Base-by-base conservation (phyloP, 2,113 vertebrate genomes). In the Spea bombifrons region DNA sequence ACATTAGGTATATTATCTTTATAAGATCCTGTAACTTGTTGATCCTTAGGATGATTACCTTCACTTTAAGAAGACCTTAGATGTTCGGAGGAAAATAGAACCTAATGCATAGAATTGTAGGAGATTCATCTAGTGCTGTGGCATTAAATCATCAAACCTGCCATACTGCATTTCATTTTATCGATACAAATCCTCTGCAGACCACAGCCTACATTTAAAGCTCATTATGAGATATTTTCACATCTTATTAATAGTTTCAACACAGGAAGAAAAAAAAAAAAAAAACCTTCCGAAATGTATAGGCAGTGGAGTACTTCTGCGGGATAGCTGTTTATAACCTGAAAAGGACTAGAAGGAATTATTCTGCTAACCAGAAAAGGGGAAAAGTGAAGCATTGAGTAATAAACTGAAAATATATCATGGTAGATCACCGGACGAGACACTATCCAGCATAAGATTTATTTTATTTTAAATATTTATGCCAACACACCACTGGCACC, bases 1-100 rank as follows among this genome's bases (percentile, higher is more conserved):
- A 67, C 48, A 77, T 70, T 59, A 61, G 47, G 47, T 52, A 67
- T 59, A 77, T 70, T 77, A 77, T 63, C 66, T 69, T 61, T 77
- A 70, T 77, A 50, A 44, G 55, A 77, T 63, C 50, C 67, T 77
- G 16, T 59, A 59, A 59, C 55, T 59, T 64, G n/a, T 64, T 17
- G 75, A 77, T 77, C 75, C 66, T n/a, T 17, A 16, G 48, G 49
- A 46, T 77, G 66, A 77, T 77, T 67, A 17, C 57, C 15, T 16
- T 63, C 53, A 43, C 75, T 77, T 61, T 70, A 63, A 77, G 44
- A 46, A 55, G 75, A 68, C 69, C 53, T 61, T 5, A 44, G 17
- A 66, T 63, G 53, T 63, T 63, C 57, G 8, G 53, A 4, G 44
- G 66, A 15, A 61, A 50, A 7, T 30, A 16, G 66, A 76, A 47